Evolutionary conservation across 53 echinoderm and acorn worm genomes (phyloP).

Genomic region (Arbacia lixula): DNA sequence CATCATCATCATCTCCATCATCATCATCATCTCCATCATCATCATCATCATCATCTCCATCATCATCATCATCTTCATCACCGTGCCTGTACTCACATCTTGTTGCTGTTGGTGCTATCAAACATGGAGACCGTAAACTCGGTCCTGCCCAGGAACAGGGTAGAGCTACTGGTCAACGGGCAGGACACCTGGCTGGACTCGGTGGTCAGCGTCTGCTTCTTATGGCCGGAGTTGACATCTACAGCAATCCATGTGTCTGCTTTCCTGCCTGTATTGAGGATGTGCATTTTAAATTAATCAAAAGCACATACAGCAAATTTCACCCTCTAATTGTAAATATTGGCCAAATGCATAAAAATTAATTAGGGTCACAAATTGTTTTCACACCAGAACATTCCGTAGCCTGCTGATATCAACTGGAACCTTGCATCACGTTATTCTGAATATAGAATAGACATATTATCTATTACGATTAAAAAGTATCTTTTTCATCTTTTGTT

Average conservation of each 20-base stretch:
- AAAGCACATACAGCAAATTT: too few species aligned
- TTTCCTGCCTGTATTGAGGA: constrained; percentile 86
- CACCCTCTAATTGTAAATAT: too few species aligned
- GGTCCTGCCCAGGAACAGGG: constrained; percentile 89
- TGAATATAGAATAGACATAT: too few species aligned
- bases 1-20: neutral
- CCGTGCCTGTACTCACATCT: constrained; percentile 85
- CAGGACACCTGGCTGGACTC: constrained; percentile 80
- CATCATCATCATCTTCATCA: neutral
- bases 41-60: neutral
- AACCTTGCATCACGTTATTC: too few species aligned
- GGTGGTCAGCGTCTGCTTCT: constrained; percentile 81
- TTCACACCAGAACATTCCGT: too few species aligned
- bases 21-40: neutral
- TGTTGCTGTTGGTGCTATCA: constrained; percentile 86
- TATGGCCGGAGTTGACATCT: constrained; percentile 79
- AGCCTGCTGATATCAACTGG: too few species aligned
- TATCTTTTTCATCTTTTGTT: too few species aligned
- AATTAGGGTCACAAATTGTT: too few species aligned
- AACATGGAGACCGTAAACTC: constrained; percentile 97
- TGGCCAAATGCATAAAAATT: too few species aligned
- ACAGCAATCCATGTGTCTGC: constrained; percentile 91
- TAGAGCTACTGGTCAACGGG: constrained; percentile 74
- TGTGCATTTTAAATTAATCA: too few species aligned
- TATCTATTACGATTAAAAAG: too few species aligned